Percentiles rank a stretch among this genome's conserved stretches.
phyloP scores from a whole-genome alignment of 2,888 invertebrate genomes.

The Parasteatoda lunata region DNA sequence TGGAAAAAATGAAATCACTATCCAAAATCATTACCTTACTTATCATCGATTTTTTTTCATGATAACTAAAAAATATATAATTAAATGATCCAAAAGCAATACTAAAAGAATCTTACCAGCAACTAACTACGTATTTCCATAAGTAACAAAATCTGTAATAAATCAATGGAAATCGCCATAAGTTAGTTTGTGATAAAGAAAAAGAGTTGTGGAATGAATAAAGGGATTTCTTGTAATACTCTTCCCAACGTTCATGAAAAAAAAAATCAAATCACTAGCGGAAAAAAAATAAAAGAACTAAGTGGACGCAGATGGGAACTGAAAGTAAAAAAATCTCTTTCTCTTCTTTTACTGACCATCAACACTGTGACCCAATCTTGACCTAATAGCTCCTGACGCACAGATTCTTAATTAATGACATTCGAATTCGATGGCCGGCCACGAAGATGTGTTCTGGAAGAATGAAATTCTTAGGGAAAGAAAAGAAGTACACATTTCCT shows the following conservation, averaged over 20 bases:
- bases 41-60: too few species aligned
- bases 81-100: too few species aligned
- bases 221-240: slow-evolving; percentile 18
- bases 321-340: slow-evolving; percentile 8
- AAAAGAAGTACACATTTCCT: too few species aligned
- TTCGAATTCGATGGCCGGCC: slow-evolving; percentile 20
- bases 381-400: slow-evolving; percentile 39
- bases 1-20: too few species aligned
- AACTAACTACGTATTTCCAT: too few species aligned
- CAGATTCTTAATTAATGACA: slow-evolving; percentile 45
- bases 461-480: neutral
- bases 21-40: too few species aligned
- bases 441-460: neutral
- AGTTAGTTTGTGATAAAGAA: neutral
- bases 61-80: too few species aligned
- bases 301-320: slow-evolving; percentile 16
- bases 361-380: slow-evolving; percentile 23
- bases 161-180: too few species aligned
- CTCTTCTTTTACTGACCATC: slow-evolving; percentile 26
- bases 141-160: too few species aligned
- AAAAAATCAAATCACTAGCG: neutral
- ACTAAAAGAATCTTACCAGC: too few species aligned
- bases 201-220: slow-evolving; percentile 11
- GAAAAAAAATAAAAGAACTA: slow-evolving; percentile 3
- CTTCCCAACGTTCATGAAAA: slow-evolving; percentile 14